Percentiles rank a stretch among this genome's conserved stretches.
phyloP scores from a whole-genome alignment of 1,140 invertebrate genomes.

The Drosophila varians region DNA sequence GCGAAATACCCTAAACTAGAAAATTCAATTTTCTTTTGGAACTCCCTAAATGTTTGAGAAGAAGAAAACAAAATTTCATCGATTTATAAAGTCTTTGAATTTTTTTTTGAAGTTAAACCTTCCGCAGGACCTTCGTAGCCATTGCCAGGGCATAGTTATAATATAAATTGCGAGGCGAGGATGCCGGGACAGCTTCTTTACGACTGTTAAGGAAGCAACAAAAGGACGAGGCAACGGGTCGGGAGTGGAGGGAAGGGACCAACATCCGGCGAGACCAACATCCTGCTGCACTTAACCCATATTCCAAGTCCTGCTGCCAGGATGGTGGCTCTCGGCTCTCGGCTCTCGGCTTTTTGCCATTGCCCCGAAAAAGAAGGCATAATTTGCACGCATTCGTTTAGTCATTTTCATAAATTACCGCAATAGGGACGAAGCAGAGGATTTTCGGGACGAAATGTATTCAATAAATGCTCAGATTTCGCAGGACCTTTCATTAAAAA shows the following conservation, averaged over 20 bases:
- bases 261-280: conserved; percentile 53
- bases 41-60: too few relatives aligned
- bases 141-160: conserved; percentile 19
- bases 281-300: conserved; percentile 77
- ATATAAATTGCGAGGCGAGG: conserved; percentile 27
- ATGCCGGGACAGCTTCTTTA: conserved; percentile 53
- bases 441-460: conserved; percentile 55
- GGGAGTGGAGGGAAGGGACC: conserved; percentile 22
- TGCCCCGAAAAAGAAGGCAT: conserved; percentile 59
- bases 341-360: too few relatives aligned
- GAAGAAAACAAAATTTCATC: too few relatives aligned
- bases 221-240: neutral
- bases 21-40: too few relatives aligned
- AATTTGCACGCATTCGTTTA: conserved; percentile 80
- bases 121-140: neutral
- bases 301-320: conserved; percentile 24
- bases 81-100: too few relatives aligned
- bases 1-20: neutral
- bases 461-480: conserved; percentile 64
- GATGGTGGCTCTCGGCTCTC: too few relatives aligned
- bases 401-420: conserved; percentile 78
- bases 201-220: conserved; percentile 41
- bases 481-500: conserved; percentile 1
- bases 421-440: conserved; percentile 40
- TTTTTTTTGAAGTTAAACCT: too few relatives aligned